phyloP scores from a whole-genome alignment of 2,113 vertebrate genomes.

The Actenoides lindsayi region DNA sequence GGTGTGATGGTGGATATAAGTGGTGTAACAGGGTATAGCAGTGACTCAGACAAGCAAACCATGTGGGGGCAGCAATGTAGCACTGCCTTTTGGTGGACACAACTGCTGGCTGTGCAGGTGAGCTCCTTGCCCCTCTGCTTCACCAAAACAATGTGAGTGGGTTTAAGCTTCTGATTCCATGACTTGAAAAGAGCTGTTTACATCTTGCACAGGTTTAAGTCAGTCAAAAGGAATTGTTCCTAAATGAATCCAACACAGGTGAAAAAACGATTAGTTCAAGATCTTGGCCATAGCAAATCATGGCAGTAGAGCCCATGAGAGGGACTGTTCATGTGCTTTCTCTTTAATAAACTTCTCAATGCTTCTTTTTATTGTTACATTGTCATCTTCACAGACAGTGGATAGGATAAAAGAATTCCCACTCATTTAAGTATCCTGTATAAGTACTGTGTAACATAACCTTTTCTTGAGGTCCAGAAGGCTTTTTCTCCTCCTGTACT shows the following conservation, averaged over 20 bases:
- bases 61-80: too few species aligned
- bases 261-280: neutral
- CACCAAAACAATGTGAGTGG: neutral
- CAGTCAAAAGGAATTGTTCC: neutral
- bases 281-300: neutral
- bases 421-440: neutral
- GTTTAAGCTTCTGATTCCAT: neutral
- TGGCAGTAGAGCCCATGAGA: neutral
- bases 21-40: neutral
- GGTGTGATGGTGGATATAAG: neutral
- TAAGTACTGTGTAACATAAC: neutral
- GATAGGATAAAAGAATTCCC: conserved; percentile 16
- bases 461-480: neutral
- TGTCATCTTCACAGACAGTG: conserved; percentile 13
- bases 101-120: neutral
- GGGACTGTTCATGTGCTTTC: neutral
- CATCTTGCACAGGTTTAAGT: neutral
- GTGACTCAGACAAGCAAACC: neutral
- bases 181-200: neutral
- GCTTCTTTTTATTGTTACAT: neutral
- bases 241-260: neutral
- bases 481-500: neutral
- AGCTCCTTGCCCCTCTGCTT: neutral
- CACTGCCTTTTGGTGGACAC: neutral
- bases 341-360: neutral